These are phyloP conservation scores for Byasa hedistus DNA, from an alignment of 2,888 invertebrate genomes.

Conservation along the genomic window DNA sequence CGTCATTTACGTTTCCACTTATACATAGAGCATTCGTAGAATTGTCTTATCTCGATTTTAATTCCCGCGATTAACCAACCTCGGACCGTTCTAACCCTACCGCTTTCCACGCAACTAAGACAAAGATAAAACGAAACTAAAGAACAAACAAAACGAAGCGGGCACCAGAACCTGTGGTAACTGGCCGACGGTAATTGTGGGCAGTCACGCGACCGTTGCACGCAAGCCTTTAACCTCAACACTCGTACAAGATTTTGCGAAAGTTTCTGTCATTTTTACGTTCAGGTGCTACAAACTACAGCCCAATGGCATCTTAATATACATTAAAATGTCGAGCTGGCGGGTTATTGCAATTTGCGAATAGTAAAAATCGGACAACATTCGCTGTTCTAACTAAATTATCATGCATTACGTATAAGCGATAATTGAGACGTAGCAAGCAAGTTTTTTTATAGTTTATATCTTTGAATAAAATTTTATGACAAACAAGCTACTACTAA, in stretches of 20 bases:
- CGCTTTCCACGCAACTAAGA: slow-evolving; percentile 29
- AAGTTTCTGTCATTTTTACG: slow-evolving; percentile 21
- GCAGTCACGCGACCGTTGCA: slow-evolving; percentile 26
- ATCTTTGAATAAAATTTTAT: no score
- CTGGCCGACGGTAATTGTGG: slow-evolving; percentile 26
- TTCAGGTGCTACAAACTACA: slow-evolving; percentile 6
- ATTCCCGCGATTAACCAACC: slow-evolving; percentile 25
- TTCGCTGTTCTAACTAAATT: no score
- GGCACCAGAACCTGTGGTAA: slow-evolving; percentile 24
- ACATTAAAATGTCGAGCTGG: not conserved
- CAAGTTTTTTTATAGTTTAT: no score
- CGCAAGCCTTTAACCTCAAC: slow-evolving; percentile 19
- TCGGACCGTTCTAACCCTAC: slow-evolving; percentile 24
- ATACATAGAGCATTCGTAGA: slow-evolving; percentile 24
- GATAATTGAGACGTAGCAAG: no score
- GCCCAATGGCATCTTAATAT: not conserved
- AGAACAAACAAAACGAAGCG: slow-evolving; percentile 36
- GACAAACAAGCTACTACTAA: no score
- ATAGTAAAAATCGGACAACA: no score
- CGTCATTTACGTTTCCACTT: slow-evolving; percentile 13
- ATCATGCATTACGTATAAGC: no score
- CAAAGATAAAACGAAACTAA: slow-evolving; percentile 36
- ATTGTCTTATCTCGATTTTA: slow-evolving; percentile 25
- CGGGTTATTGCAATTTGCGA: no score
- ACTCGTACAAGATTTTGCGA: slow-evolving; percentile 24